A percentile compares a stretch with the other conserved stretches of the same genome.
phyloP scores from a whole-genome alignment of 2,888 invertebrate genomes.

The Ennomos fuscantarius region DNA sequence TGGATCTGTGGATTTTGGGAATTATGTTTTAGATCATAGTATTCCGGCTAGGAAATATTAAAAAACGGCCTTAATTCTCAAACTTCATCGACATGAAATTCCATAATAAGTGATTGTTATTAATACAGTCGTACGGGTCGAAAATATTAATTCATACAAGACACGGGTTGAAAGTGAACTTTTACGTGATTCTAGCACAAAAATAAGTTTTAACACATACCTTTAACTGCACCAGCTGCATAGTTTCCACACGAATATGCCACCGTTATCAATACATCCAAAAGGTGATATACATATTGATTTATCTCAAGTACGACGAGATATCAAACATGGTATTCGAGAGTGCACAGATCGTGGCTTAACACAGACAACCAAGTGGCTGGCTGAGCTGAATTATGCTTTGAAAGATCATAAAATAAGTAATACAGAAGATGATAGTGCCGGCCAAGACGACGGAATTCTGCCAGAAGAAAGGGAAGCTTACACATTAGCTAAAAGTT shows the following conservation, averaged over 20 bases:
- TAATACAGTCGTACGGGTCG: too few relatives aligned
- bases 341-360: constrained; percentile 93
- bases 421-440: constrained; percentile 75
- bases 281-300: constrained; percentile 76
- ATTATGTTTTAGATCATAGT: too few relatives aligned
- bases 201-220: too few relatives aligned
- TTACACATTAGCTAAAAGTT: constrained; percentile 93
- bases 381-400: constrained; percentile 93
- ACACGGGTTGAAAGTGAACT: neutral
- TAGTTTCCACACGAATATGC: constrained; percentile 49
- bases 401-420: constrained; percentile 87
- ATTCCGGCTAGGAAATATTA: too few relatives aligned
- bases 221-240: neutral
- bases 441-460: constrained; percentile 68
- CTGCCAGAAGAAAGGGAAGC: constrained; percentile 88
- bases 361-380: constrained; percentile 93
- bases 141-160: too few relatives aligned
- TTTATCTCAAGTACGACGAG: constrained; percentile 72
- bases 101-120: too few relatives aligned
- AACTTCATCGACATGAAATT: too few relatives aligned
- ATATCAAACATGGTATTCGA: constrained; percentile 71
- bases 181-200: neutral
- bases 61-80: too few relatives aligned
- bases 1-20: too few relatives aligned
- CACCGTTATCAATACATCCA: constrained; percentile 61